Evolutionary conservation across 2,888 invertebrate genomes (phyloP), one percentile per base, ranked within the genome.

Genomic region (Eucera pruinosa): DNA sequence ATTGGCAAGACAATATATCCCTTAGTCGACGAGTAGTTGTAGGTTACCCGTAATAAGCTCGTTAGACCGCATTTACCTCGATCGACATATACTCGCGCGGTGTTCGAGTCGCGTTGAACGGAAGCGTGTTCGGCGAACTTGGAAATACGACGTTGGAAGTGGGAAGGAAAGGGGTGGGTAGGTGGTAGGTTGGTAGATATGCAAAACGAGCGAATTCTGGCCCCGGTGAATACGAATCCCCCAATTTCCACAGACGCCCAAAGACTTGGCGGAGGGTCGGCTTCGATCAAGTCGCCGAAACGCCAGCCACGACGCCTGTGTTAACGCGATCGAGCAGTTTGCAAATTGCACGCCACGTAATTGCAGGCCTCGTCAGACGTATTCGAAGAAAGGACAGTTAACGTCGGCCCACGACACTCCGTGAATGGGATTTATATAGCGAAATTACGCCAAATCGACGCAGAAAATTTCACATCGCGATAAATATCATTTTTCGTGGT

Each of bases 301-400:
- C 39, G 58, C 11, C 33, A 55, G 27, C 41, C 48, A 20, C 30
- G 25, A 41, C 66, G 68, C 55, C 67, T 27, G 68, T 33, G 68
- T 80, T 83, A 85, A 86, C 80, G 80, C 83, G 84, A 84, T 83
- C 87, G 81, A 84, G 83, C 82, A 78, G 87, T 83, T 86, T 86
- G 85, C 83, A 86, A 87, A 86, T 88, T 86, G 83, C 84, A 73
- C 82, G 81, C 74, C 75, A 70, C 57, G 83, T 85, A 86, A 88
- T 87, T 85, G 82, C 84, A 83, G 82, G 66, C 73, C 75, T 67
- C 78, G 74, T 73, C 43, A 27, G 23, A 27, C 45, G 48, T 23
- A 1, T 18, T 48, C 15, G 69, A 55, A 55, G 69, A 62, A 47
- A 55, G 55, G 41, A 3, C 36, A 30, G 48, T 2, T 6, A 33